Evolutionary conservation across 2,888 invertebrate species (phyloP).

Genomic region (Autographa gamma): DNA sequence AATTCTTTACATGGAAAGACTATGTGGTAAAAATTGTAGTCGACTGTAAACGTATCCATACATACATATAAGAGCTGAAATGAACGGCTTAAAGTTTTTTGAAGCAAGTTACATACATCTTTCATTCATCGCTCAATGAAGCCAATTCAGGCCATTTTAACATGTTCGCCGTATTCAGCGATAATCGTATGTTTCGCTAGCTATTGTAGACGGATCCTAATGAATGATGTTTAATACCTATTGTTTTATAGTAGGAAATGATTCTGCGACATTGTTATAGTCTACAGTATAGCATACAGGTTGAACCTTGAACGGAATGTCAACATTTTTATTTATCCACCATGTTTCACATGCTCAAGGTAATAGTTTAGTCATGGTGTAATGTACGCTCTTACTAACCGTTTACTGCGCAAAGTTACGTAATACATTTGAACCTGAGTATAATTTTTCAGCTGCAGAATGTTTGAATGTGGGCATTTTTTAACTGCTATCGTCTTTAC

Average conservation of each 20-base stretch:
- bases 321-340: slow-evolving; percentile 26
- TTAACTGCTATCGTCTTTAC: no score
- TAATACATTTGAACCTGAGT: background rate
- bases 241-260: slow-evolving; percentile 19
- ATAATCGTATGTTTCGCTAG: background rate
- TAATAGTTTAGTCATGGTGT: slow-evolving; percentile 22
- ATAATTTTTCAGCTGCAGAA: no score
- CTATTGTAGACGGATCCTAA: background rate
- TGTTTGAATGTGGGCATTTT: no score
- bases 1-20: no score
- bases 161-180: background rate
- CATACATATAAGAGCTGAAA: no score
- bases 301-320: slow-evolving; percentile 40
- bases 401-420: background rate
- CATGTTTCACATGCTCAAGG: slow-evolving; percentile 17
- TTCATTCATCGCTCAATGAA: no score
- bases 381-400: background rate
- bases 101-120: no score
- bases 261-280: slow-evolving; percentile 14
- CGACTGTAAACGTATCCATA: no score
- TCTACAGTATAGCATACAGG: slow-evolving; percentile 5
- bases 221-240: background rate
- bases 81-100: no score
- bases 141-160: background rate
- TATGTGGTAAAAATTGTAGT: no score